A percentile compares a stretch with the other conserved stretches of the same genome.
Conservation (phyloP, 2,797 vertebrate genomes). For the Pipistrellus nathusii region DNA sequence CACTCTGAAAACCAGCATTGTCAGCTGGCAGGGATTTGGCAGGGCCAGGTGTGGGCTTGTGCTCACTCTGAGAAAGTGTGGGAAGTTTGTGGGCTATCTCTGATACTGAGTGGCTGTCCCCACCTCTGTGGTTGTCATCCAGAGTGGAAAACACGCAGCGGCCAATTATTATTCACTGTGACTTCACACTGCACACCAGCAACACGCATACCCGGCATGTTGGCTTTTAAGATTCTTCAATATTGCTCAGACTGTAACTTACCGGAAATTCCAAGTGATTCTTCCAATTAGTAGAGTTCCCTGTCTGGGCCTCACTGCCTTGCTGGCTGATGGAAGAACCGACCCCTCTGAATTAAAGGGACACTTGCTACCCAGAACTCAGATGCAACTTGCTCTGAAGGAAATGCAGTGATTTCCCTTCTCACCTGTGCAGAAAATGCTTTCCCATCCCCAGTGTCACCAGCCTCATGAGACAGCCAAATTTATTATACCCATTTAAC, state of each 20-base stretch:
- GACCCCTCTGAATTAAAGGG: not conserved
- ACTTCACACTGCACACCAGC: conserved; percentile 40
- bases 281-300: conserved; percentile 25
- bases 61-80: not conserved
- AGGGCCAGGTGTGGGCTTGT: not conserved
- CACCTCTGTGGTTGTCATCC: conserved; percentile 64
- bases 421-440: not conserved
- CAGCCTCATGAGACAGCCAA: not conserved
- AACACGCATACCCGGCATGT: not conserved
- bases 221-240: not conserved
- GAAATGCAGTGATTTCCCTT: not conserved
- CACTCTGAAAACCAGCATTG: not conserved
- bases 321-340: not conserved
- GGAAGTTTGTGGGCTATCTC: conserved; percentile 57
- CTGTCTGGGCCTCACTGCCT: not conserved
- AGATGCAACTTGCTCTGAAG: not conserved
- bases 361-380: not conserved
- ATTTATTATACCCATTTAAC: not conserved
- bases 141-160: conserved; percentile 15
- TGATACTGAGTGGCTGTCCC: conserved; percentile 55
- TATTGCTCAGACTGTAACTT: not conserved
- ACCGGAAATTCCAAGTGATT: conserved; percentile 30
- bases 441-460: not conserved
- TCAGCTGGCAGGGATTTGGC: not conserved
- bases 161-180: conserved; percentile 79